Percentiles rank a stretch among this genome's conserved stretches.
These are phyloP conservation scores for Rhinella marina DNA, from an alignment of 2,797 vertebrate species.

Conservation along the genomic window DNA sequence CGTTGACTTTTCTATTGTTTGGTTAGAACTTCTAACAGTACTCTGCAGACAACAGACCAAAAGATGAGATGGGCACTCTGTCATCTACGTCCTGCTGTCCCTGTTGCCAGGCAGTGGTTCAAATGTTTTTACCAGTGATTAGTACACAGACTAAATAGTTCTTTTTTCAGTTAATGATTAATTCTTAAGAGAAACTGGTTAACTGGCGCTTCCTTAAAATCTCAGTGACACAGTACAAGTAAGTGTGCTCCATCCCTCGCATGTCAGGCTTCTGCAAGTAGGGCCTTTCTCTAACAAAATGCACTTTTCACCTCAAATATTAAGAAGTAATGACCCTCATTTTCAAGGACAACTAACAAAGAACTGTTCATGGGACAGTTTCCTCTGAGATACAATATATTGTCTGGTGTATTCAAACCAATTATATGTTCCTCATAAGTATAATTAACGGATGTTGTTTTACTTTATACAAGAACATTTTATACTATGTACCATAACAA, in stretches of 20 bases:
- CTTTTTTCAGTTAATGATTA: not conserved
- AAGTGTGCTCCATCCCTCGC: not conserved
- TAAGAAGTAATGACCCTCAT: not conserved
- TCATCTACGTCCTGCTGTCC: no score
- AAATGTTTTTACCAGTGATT: no score
- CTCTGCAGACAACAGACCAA: no score
- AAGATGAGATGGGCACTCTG: no score
- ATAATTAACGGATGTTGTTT: constrained; percentile 26
- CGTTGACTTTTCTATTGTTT: no score
- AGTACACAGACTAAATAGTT: no score
- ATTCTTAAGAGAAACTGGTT: not conserved
- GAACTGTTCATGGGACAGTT: not conserved
- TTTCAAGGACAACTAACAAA: constrained; percentile 22
- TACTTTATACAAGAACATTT: not conserved
- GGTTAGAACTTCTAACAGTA: no score
- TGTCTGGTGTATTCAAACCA: not conserved
- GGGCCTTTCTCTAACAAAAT: not conserved
- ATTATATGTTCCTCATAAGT: not conserved
- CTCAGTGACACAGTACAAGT: not conserved
- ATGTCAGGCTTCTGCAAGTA: not conserved
- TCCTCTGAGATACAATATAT: constrained; percentile 2
- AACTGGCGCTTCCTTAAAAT: not conserved
- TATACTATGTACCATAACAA: not conserved
- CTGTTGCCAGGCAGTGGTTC: no score
- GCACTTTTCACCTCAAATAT: not conserved